Percentiles rank a stretch among this genome's conserved stretches.
These are phyloP conservation scores for Pentamera pediparva DNA, from an alignment of 53 echinoderm and acorn worm species.

Conservation along the genomic window DNA sequence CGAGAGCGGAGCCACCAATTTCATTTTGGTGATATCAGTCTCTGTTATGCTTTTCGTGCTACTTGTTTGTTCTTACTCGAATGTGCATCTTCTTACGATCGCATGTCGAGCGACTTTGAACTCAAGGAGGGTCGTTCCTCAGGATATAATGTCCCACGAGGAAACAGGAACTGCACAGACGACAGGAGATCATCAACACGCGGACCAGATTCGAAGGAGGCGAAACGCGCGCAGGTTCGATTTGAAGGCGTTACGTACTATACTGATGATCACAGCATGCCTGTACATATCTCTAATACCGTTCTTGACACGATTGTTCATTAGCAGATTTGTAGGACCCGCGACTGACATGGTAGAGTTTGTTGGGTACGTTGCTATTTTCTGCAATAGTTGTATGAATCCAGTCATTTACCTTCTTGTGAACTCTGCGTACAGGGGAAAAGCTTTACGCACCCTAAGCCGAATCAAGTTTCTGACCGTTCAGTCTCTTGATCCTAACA, in stretches of 20 bases:
- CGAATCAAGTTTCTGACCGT: not conserved
- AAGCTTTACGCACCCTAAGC: not conserved
- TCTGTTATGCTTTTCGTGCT: not conserved
- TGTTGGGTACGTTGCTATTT: not conserved
- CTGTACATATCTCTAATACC: not conserved
- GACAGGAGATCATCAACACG: not conserved
- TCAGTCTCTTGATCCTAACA: not conserved
- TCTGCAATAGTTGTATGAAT: slow-evolving; percentile 20
- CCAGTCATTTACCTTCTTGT: slow-evolving; percentile 11
- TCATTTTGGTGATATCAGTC: not conserved
- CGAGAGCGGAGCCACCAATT: no score
- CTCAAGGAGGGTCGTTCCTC: not conserved
- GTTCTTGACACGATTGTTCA: not conserved
- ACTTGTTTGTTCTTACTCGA: not conserved
- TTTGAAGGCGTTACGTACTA: not conserved
- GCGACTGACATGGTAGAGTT: not conserved
- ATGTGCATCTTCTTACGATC: not conserved
- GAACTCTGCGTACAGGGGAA: slow-evolving; percentile 1
- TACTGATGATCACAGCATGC: not conserved
- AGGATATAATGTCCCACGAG: not conserved
- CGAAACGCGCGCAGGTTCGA: no score
- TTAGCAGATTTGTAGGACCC: not conserved
- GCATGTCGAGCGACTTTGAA: not conserved
- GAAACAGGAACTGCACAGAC: not conserved
- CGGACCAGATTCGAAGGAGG: no score